A percentile compares a stretch with the other conserved stretches of the same genome.
These are phyloP conservation scores for Chrysodeixis includens DNA, from an alignment of 2,888 invertebrate species.

Conservation along the genomic window DNA sequence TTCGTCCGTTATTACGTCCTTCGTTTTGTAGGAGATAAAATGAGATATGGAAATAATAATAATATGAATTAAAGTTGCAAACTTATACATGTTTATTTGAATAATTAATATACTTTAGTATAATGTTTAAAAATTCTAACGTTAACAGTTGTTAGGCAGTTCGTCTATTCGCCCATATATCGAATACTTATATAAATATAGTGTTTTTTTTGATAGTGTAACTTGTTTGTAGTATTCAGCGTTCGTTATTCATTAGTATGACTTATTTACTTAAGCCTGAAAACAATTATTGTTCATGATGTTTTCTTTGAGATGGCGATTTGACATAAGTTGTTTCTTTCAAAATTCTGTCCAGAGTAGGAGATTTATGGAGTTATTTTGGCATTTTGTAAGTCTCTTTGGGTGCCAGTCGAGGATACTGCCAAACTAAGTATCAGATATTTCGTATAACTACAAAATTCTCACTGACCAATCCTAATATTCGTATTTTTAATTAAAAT, in stretches of 20 bases:
- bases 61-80: not conserved
- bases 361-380: not conserved
- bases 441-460: conserved; percentile 45
- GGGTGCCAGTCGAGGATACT: conserved; percentile 52
- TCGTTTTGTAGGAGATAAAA: conserved; percentile 34
- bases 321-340: not conserved
- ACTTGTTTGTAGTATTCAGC: conserved; percentile 33
- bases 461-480: conserved; percentile 57
- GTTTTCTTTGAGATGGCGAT: not conserved
- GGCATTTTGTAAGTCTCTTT: conserved; percentile 37
- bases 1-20: conserved; percentile 55
- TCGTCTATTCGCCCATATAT: conserved; percentile 21
- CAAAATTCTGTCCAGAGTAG: not conserved
- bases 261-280: conserved; percentile 18
- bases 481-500: conserved; percentile 48
- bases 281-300: not conserved
- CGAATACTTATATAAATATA: conserved; percentile 10
- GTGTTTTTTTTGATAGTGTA: conserved; percentile 21
- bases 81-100: not conserved
- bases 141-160: conserved; percentile 10
- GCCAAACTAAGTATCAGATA: conserved; percentile 49
- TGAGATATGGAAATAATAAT: conserved; percentile 10
- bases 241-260: conserved; percentile 37
- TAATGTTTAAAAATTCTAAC: not conserved
- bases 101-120: conserved; percentile 6